Conservation (phyloP, 2,113 vertebrate genomes). For the Centropus bengalensis region DNA sequence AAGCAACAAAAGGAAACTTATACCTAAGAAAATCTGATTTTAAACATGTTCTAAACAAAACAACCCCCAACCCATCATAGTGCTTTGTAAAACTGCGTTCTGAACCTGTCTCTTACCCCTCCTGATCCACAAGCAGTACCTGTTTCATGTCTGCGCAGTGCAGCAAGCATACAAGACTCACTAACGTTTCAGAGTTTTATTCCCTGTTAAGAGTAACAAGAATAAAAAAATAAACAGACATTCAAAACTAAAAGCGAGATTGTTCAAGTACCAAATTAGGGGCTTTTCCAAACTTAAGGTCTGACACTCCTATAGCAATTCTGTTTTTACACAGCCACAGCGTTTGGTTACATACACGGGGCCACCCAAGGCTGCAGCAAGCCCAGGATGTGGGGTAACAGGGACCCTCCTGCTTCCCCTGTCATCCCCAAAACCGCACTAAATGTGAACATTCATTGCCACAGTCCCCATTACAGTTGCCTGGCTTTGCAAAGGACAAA, state of each 20-base stretch:
- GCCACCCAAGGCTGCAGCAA: neutral
- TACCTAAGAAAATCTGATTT: neutral
- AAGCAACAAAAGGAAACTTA: constrained; percentile 12
- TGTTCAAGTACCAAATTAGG: constrained; percentile 77
- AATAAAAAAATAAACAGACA: constrained; percentile 62
- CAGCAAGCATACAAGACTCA: constrained; percentile 66
- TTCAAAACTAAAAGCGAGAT: constrained; percentile 58
- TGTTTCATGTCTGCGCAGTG: constrained; percentile 56
- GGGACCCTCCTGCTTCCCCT: neutral
- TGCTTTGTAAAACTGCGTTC: constrained; percentile 35
- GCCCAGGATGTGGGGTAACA: neutral
- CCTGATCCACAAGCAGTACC: constrained; percentile 27
- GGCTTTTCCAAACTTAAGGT: constrained; percentile 58
- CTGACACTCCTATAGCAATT: constrained; percentile 19
- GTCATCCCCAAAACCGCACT: neutral
- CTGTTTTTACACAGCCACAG: constrained; percentile 39
- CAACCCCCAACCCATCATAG: neutral
- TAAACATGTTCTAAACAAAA: constrained; percentile 6
- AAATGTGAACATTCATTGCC: constrained; percentile 8
- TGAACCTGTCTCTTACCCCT: constrained; percentile 25
- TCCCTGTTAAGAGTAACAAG: constrained; percentile 66
- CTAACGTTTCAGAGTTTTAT: constrained; percentile 66
- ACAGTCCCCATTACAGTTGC: constrained; percentile 32
- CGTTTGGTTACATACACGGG: neutral
- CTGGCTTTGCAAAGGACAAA: neutral